Percentiles rank a stretch among this genome's conserved stretches.
Evolutionary conservation across 2,797 vertebrate species (phyloP).

Genomic region (Chelonia mydas): DNA sequence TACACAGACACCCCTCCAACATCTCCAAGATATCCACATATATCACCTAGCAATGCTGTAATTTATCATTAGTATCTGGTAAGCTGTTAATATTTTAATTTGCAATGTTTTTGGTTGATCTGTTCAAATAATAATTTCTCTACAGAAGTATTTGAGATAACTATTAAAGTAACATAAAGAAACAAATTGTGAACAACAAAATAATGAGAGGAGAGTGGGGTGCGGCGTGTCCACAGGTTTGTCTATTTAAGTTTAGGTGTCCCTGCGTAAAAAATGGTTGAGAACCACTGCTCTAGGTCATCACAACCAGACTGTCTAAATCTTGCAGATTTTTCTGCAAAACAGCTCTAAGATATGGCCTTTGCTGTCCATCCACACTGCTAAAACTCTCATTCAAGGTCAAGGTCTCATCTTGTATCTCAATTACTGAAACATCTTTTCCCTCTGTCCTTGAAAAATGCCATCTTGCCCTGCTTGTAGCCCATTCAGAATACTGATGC

Average conservation of each 20-base stretch:
- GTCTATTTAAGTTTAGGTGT: no score
- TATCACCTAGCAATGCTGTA: background rate
- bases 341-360: background rate
- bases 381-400: background rate
- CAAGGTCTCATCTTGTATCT: background rate
- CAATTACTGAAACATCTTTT: background rate
- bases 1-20: background rate
- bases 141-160: no score
- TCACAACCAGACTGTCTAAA: constrained; percentile 23
- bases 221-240: no score
- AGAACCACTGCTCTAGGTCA: background rate
- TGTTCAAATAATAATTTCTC: no score
- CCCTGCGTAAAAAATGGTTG: no score
- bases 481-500: background rate
- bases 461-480: background rate
- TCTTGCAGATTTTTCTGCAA: constrained; percentile 34
- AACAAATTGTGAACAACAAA: no score
- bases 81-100: background rate
- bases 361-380: background rate
- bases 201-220: no score
- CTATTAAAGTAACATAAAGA: no score
- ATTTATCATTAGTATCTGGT: background rate
- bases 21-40: background rate
- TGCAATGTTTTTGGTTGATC: no score
- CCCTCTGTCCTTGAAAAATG: background rate